phyloP scores from a whole-genome alignment of 92 coral and sea anemone species.

The Parazoanthus atlanticus region DNA sequence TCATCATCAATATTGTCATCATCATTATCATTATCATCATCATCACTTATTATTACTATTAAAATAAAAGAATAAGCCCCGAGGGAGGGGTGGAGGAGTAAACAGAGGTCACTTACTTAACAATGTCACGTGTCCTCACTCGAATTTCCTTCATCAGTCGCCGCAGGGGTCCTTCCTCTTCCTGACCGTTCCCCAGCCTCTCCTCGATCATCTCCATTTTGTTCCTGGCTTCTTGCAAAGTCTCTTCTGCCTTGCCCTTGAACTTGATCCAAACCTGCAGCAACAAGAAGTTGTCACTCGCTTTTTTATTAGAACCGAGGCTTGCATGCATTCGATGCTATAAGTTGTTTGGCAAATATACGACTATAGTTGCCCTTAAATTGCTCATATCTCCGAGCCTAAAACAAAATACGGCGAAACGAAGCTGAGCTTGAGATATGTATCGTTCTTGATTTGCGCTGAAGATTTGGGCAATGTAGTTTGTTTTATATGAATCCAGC shows the following conservation, averaged over 20 bases:
- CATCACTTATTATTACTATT: no score
- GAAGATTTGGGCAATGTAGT: no score
- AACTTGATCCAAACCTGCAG: conserved; percentile 33
- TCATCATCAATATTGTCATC: neutral
- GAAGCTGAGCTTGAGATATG: no score
- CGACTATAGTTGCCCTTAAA: no score
- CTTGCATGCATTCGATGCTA: no score
- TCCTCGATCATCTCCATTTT: conserved; percentile 19
- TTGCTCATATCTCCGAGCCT: no score
- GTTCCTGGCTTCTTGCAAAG: conserved; percentile 6
- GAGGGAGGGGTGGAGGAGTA: neutral
- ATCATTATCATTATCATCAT: neutral
- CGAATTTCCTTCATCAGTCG: conserved; percentile 34
- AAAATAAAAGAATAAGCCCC: neutral
- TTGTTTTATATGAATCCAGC: no score
- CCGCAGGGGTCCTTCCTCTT: conserved; percentile 8
- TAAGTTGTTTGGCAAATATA: no score
- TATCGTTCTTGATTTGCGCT: no score
- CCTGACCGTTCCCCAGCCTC: conserved; percentile 20
- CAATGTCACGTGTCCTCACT: conserved; percentile 21
- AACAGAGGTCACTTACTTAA: neutral
- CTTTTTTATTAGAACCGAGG: no score
- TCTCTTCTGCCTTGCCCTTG: conserved; percentile 30
- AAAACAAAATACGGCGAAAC: no score
- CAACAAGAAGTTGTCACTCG: no score